Conservation (phyloP, 2,888 invertebrate genomes). For the Neelides folsomi region DNA sequence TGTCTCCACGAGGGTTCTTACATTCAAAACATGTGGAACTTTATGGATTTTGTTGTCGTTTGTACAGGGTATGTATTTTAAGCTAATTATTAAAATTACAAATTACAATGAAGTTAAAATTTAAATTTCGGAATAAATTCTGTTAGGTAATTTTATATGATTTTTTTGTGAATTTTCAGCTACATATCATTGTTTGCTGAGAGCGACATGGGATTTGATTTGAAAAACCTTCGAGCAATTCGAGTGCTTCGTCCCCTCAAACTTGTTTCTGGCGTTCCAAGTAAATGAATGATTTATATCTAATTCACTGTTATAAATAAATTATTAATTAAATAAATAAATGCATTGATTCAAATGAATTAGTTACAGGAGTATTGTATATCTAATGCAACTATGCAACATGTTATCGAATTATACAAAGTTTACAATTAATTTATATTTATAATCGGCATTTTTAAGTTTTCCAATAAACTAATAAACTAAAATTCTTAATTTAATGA, state of each 20-base stretch:
- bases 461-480: too few species aligned
- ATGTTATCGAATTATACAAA: too few species aligned
- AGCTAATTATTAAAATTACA: too few species aligned
- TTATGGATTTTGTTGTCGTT: slow-evolving; percentile 48
- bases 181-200: slow-evolving; percentile 1
- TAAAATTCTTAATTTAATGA: too few species aligned
- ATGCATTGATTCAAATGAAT: too few species aligned
- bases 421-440: too few species aligned
- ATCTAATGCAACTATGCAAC: too few species aligned
- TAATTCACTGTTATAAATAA: neutral
- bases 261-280: slow-evolving; percentile 3
- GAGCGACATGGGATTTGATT: slow-evolving; percentile 2
- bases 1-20: slow-evolving; percentile 40
- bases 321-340: neutral
- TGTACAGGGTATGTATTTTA: slow-evolving; percentile 50
- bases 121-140: too few species aligned
- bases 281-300: neutral
- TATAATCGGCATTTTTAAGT: too few species aligned
- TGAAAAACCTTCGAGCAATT: slow-evolving; percentile 1
- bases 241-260: slow-evolving; percentile 4
- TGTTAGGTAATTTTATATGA: neutral
- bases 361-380: too few species aligned
- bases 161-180: neutral
- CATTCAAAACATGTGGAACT: slow-evolving; percentile 48
- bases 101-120: too few species aligned